Base-by-base conservation (phyloP, 2,113 vertebrate species). In the Chaetorhynchus papuensis region DNA sequence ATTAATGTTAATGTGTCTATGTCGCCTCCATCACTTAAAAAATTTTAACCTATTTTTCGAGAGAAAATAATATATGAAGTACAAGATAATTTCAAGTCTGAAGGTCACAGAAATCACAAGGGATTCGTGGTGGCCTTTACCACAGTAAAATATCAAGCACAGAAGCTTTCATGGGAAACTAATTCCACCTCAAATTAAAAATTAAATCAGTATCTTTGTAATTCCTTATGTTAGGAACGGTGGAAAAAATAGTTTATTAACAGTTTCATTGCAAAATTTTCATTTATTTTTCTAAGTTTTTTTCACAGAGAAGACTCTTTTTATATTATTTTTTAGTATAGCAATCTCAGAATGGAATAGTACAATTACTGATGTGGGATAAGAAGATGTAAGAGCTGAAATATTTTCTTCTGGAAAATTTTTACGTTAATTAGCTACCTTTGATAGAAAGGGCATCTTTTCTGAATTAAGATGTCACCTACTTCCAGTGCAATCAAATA, bases 31-130 rank as follows among this genome's bases (percentile, higher is more conserved):
- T 52, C 1, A 4, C 22, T 77, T 78, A 84, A 91, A 95, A 91
- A 61, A 56, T 9, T 63, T 81, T 44, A 78, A 23, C 53, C 26
- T 70, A 30, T 39, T 47, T 85, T 93, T 89, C 1, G 0, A 76
- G 69, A 70, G 33, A 91, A 76, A 96, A 87, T 92, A 84, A 78
- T 87, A 87, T 6, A 0, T 24, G 75, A 63, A 91, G 44, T 82
- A 87, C 30, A 95, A 85, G 74, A 76, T 64, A 75, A 84, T 94
- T 94, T 87, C 72, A 84, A 89, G n/a, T 75, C 52, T 95, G 87
- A 89, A 91, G 74, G 83, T 94, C 84, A 94, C 45, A 84, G 20
- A 60, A 74, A 50, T 82, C 87, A 77, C 87, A 63, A 80, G 74
- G 78, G 83, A 94, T 83, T 96, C 3, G 5, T 54, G 63, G 22